Conservation (phyloP, 2,797 vertebrate species). For the Enteromius treurensis region DNA sequence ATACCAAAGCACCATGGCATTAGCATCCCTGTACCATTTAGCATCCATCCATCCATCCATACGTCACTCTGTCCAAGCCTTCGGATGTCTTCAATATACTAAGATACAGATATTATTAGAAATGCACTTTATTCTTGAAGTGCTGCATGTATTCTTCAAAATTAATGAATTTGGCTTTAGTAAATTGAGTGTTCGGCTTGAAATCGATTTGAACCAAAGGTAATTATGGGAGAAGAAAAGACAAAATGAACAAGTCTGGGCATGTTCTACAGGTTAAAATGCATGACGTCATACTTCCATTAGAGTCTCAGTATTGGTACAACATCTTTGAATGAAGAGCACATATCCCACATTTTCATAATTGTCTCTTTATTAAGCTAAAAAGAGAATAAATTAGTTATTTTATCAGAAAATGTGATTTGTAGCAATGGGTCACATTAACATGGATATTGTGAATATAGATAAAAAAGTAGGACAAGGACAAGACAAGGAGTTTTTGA, state of each 20-base stretch:
- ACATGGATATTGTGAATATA: conserved; percentile 25
- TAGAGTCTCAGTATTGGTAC: conserved; percentile 39
- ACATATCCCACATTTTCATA: conserved; percentile 33
- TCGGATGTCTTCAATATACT: background rate
- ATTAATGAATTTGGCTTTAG: background rate
- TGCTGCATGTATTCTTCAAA: conserved; percentile 21
- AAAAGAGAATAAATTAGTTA: conserved; percentile 35
- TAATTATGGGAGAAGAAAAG: conserved; percentile 48
- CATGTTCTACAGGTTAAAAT: conserved; percentile 40
- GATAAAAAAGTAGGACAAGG: conserved; percentile 37
- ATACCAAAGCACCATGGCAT: background rate
- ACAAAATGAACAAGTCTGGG: conserved; percentile 36
- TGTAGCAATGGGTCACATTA: conserved; percentile 40
- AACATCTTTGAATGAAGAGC: conserved; percentile 44
- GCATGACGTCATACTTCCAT: conserved; percentile 45
- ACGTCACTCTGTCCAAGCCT: background rate
- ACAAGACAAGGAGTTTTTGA: background rate
- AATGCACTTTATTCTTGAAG: conserved; percentile 20
- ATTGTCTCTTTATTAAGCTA: conserved; percentile 38
- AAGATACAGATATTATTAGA: conserved; percentile 1
- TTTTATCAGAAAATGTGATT: conserved; percentile 48
- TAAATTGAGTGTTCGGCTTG: conserved; percentile 31
- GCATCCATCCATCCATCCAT: background rate
- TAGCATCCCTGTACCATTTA: background rate
- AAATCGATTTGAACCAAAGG: conserved; percentile 36